Conservation (phyloP, 2,113 vertebrate genomes). For the Halichoerus grypus region DNA sequence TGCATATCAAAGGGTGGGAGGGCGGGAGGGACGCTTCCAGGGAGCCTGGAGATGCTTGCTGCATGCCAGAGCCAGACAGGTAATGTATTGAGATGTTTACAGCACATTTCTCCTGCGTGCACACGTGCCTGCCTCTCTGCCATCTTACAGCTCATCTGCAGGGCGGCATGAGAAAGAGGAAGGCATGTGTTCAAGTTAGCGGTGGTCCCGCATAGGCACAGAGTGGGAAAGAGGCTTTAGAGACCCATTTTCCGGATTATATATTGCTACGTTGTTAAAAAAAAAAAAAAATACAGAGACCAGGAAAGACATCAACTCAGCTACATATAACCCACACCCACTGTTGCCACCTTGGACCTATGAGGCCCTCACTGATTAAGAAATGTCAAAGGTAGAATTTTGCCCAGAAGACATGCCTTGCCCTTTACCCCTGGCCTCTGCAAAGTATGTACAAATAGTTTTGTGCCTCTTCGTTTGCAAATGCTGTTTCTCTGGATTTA, state of each 20-base stretch:
- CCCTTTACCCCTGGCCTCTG: background rate
- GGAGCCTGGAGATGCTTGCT: conserved; percentile 45
- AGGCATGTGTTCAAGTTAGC: background rate
- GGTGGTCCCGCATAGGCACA: background rate
- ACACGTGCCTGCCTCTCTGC: conserved; percentile 18
- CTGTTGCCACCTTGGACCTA: background rate
- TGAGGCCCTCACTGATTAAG: background rate
- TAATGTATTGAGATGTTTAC: conserved; percentile 81
- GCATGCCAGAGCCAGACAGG: conserved; percentile 68
- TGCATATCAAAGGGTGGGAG: conserved; percentile 87
- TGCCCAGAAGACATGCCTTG: background rate
- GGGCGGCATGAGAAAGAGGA: background rate
- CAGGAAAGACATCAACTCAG: background rate
- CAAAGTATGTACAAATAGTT: background rate
- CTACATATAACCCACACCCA: background rate
- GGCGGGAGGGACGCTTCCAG: conserved; percentile 70
- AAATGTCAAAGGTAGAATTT: background rate
- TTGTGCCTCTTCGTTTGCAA: background rate
- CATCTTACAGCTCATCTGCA: conserved; percentile 38
- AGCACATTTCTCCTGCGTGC: conserved; percentile 33
- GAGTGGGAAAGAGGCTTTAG: background rate
- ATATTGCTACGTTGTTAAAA: background rate
- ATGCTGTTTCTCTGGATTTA: background rate
- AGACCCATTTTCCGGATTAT: background rate
- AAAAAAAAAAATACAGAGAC: background rate